Base-by-base conservation (phyloP, 2,888 invertebrate species). In the Sialis fuliginosa region DNA sequence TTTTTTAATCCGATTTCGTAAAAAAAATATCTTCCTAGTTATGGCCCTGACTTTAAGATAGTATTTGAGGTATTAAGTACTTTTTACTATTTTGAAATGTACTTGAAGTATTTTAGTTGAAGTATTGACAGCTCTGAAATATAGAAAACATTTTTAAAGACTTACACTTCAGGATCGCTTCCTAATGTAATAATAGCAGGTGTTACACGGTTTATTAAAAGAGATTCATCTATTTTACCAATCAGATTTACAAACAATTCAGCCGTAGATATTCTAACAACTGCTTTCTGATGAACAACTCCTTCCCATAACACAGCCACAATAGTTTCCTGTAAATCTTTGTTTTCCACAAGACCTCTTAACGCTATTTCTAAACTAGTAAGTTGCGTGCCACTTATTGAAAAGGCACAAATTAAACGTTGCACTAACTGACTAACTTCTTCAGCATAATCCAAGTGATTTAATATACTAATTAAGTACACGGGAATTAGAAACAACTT, bases 121-220 rank as follows among this genome's bases (percentile, higher is more conserved):
- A 5, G 2, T 31, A 35, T 43, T 9, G 35, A 6, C 12, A 22
- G 8, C 6, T 34, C 9, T 6, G 13, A 9, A 44, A 34, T 22
- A 22, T 22, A 22, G 22, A 2, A 22, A 7, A 37, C 1, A 10
- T 5, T 32, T 6, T 9, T 12, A 39, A 12, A 13, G 39, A 65
- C 74, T 69, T 68, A 79, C 77, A 75, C 62, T 57, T 81, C 78
- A 49, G 72, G 67, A 60, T 82, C 81, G 57, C 71, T 77, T 35
- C 79, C 78, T 37, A 82, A 63, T 0, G 81, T 81, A 40, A 81
- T 74, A 22, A 81, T 69, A 30, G 80, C 81, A n/a, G 80, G 80
- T 22, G 76, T 70, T 39, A 81, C 69, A 57, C 75, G 70, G 5
- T 71, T 62, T 33, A 71, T 69, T 10, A 78, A 65, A 47, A 76